phyloP scores from a whole-genome alignment of 1,140 invertebrate species.

The Halictus rubicundus region DNA sequence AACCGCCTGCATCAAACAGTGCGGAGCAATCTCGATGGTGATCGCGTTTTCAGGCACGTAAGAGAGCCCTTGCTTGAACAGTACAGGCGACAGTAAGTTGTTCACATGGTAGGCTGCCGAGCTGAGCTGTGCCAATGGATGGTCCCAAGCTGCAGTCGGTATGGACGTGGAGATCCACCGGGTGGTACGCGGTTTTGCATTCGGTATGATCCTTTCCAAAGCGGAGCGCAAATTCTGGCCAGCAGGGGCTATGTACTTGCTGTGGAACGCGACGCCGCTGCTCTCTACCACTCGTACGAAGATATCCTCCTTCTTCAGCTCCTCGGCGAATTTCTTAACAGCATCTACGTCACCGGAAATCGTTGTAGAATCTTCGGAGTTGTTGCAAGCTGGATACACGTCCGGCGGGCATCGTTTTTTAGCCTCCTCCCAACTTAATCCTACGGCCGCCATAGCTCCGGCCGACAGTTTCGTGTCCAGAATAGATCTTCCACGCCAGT shows the following conservation, averaged over 20 bases:
- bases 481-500: constrained; percentile 94
- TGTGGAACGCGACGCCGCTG: constrained; percentile 96
- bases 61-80: constrained; percentile 90
- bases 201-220: constrained; percentile 90
- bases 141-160: constrained; percentile 90
- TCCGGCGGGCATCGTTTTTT: constrained; percentile 87
- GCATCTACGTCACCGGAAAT: constrained; percentile 91
- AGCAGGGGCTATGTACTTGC: constrained; percentile 92
- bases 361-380: constrained; percentile 94
- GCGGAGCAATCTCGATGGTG: constrained; percentile 95
- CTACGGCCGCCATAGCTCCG: constrained; percentile 91
- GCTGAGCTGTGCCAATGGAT: constrained; percentile 88
- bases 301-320: constrained; percentile 88
- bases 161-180: constrained; percentile 97
- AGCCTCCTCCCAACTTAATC: constrained; percentile 94
- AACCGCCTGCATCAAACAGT: constrained; percentile 93
- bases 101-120: constrained; percentile 97
- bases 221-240: constrained; percentile 89
- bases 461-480: constrained; percentile 87
- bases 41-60: constrained; percentile 94
- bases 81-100: constrained; percentile 93
- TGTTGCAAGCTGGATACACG: constrained; percentile 95
- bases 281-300: constrained; percentile 95
- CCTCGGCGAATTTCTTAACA: constrained; percentile 87
- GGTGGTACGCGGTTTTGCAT: constrained; percentile 88